Evolutionary conservation across 2,113 vertebrate genomes (phyloP).

Genomic region (Irena cyanogastra): DNA sequence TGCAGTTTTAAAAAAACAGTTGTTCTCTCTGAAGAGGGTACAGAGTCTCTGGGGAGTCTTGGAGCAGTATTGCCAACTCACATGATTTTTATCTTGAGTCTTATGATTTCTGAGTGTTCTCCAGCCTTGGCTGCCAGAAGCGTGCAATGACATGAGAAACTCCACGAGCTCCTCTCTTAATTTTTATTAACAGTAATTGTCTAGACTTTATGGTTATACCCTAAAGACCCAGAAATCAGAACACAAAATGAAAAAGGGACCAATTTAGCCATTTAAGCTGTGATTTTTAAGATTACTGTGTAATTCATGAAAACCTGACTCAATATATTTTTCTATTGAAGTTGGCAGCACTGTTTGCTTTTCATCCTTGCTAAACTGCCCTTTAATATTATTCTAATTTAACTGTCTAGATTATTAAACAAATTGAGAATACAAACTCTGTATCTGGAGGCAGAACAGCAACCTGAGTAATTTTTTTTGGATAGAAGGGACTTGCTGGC

Average conservation of each 20-base stretch:
- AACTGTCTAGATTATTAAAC: background rate
- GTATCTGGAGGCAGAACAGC: background rate
- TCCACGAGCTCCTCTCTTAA: background rate
- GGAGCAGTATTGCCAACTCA: background rate
- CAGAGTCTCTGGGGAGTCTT: background rate
- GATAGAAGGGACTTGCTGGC: background rate
- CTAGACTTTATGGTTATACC: background rate
- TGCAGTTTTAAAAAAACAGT: background rate
- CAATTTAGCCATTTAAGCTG: background rate
- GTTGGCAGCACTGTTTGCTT: background rate
- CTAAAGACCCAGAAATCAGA: constrained; percentile 36
- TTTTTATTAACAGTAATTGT: constrained; percentile 23
- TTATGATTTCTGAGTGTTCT: background rate
- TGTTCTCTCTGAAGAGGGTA: background rate
- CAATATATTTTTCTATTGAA: background rate
- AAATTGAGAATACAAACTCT: background rate
- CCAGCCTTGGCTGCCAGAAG: background rate
- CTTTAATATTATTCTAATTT: constrained; percentile 5
- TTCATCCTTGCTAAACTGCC: background rate
- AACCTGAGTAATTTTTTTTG: background rate
- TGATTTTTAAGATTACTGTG: constrained; percentile 24
- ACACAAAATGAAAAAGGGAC: background rate
- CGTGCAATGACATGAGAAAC: background rate
- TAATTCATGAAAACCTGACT: background rate
- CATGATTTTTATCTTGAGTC: constrained; percentile 25